These are phyloP conservation scores for Eumaeus atala DNA, from an alignment of 1,140 invertebrate genomes.

Conservation along the genomic window DNA sequence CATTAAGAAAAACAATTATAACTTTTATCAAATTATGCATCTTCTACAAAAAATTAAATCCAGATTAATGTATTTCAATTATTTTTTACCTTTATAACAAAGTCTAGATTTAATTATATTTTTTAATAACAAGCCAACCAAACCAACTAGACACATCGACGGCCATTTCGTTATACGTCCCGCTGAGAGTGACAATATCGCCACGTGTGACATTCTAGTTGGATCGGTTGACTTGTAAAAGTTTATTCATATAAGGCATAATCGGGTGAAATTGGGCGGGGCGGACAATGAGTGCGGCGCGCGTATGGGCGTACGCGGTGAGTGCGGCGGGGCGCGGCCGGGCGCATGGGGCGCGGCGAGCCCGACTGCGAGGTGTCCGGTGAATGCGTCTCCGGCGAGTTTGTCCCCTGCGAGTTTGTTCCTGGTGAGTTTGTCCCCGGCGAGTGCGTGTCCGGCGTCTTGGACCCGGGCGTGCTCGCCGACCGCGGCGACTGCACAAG, in stretches of 20 bases:
- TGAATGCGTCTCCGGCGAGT: constrained; percentile 10
- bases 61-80: too few relatives aligned
- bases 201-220: too few relatives aligned
- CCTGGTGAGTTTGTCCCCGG: constrained; percentile 25
- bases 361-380: constrained; percentile 4
- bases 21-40: too few relatives aligned
- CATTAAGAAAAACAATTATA: too few relatives aligned
- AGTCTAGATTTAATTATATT: too few relatives aligned
- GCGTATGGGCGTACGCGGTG: constrained; percentile 24
- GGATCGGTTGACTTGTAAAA: too few relatives aligned
- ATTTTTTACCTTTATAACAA: too few relatives aligned
- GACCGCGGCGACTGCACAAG: constrained; percentile 19
- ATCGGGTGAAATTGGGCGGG: constrained; percentile 7
- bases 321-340: constrained; percentile 20
- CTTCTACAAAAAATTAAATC: too few relatives aligned
- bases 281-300: constrained; percentile 16
- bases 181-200: too few relatives aligned
- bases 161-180: too few relatives aligned
- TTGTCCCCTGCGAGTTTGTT: constrained; percentile 25
- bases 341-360: constrained; percentile 10
- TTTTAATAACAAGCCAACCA: too few relatives aligned
- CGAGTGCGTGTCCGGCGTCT: constrained; percentile 15
- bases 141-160: too few relatives aligned
- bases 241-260: neutral
- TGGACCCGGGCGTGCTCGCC: constrained; percentile 15